phyloP scores from a whole-genome alignment of 2,888 invertebrate genomes.

The Ctenicera cuprea region DNA sequence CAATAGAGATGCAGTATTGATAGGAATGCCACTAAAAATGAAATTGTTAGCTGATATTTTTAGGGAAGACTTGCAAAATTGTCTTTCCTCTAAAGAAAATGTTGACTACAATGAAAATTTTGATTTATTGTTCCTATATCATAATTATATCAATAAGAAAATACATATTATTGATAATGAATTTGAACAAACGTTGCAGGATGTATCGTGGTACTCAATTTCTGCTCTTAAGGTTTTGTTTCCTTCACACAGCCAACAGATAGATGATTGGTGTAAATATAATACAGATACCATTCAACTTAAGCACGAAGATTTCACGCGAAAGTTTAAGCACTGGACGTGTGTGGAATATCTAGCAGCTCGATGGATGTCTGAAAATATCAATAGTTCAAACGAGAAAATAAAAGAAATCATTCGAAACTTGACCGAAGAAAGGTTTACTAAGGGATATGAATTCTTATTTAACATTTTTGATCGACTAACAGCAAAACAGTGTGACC shows the following conservation, averaged over 20 bases:
- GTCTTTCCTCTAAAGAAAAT: background rate
- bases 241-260: no score
- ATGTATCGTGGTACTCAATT: no score
- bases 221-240: no score
- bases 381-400: background rate
- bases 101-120: background rate
- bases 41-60: conserved; percentile 23
- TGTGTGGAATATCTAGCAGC: conserved; percentile 28
- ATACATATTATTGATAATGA: conserved; percentile 13
- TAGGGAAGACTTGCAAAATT: background rate
- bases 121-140: conserved; percentile 25
- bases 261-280: no score
- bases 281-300: no score
- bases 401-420: background rate
- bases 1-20: no score
- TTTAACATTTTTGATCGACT: conserved; percentile 30
- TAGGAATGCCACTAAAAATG: conserved; percentile 8
- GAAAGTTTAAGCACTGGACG: conserved; percentile 27
- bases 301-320: no score
- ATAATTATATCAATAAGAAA: conserved; percentile 10
- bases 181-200: background rate
- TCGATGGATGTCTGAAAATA: conserved; percentile 11
- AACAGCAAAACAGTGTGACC: conserved; percentile 1
- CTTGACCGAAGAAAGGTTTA: background rate
- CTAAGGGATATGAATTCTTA: conserved; percentile 5